A percentile compares a stretch with the other conserved stretches of the same genome.
Conservation (phyloP, 2,888 invertebrate genomes). For the Pasiphila rectangulata region DNA sequence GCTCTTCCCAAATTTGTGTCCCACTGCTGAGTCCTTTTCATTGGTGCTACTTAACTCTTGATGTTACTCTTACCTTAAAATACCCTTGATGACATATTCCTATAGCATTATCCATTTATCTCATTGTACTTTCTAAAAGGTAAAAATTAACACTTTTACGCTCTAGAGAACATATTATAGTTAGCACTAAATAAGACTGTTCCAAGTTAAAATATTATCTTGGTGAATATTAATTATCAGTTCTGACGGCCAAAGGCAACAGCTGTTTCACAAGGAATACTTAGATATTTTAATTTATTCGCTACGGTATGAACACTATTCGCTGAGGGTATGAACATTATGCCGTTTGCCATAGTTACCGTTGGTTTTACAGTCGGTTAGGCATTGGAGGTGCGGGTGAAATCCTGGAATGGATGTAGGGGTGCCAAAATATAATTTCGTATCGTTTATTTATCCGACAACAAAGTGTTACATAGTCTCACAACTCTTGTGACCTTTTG, state of each 20-base stretch:
- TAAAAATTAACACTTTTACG: not conserved
- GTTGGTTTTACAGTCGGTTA: slow-evolving; percentile 45
- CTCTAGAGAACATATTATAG: not conserved
- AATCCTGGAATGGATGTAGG: slow-evolving; percentile 12
- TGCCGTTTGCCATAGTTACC: slow-evolving; percentile 36
- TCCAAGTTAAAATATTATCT: not conserved
- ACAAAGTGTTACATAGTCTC: too few relatives aligned
- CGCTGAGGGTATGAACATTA: slow-evolving; percentile 16
- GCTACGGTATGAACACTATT: slow-evolving; percentile 18
- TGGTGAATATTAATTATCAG: not conserved
- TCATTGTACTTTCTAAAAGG: too few relatives aligned
- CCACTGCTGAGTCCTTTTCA: too few relatives aligned
- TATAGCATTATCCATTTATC: too few relatives aligned
- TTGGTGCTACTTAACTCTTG: too few relatives aligned
- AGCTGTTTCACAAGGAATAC: slow-evolving; percentile 23
- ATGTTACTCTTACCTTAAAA: too few relatives aligned
- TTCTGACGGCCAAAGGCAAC: slow-evolving; percentile 10
- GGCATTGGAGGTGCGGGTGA: slow-evolving; percentile 38
- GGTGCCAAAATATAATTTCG: slow-evolving; percentile 14
- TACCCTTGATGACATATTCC: too few relatives aligned
- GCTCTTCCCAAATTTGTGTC: too few relatives aligned
- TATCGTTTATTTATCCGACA: too few relatives aligned
- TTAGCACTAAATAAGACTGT: slow-evolving; percentile 5
- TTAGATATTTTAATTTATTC: slow-evolving; percentile 22
- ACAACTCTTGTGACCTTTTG: too few relatives aligned